Conservation (phyloP, 2,888 invertebrate genomes). For the Limnephilus marmoratus region DNA sequence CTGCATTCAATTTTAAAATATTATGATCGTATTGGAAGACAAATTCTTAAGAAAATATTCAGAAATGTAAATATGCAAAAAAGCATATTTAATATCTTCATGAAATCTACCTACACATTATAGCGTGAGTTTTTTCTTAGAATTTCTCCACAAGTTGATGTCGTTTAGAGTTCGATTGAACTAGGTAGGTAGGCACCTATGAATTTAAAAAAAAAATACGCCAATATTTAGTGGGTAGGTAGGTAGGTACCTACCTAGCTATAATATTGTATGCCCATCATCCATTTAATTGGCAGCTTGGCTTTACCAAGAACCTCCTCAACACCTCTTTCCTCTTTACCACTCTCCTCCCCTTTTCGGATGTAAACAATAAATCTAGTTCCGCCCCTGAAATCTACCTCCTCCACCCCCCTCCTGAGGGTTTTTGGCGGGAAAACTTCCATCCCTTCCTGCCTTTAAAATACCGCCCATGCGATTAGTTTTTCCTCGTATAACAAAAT, state of each 20-base stretch:
- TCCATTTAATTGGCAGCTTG: not conserved
- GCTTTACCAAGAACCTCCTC: not conserved
- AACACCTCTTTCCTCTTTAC: conserved; percentile 3
- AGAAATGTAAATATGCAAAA: not conserved
- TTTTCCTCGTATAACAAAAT: not conserved
- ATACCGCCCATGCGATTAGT: not conserved
- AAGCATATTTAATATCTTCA: not conserved
- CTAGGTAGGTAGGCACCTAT: not conserved
- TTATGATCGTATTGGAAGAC: not conserved
- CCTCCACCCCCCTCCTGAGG: conserved; percentile 20
- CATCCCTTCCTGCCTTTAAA: conserved; percentile 2
- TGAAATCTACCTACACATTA: not conserved
- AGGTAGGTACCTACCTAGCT: not conserved
- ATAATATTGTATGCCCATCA: not conserved
- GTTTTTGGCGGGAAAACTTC: conserved; percentile 25
- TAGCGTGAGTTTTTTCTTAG: not conserved
- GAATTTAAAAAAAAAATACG: too few species aligned
- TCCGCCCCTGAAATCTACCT: conserved; percentile 25
- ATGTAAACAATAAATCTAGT: conserved; percentile 37
- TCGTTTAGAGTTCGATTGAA: not conserved
- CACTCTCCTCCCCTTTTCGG: conserved; percentile 39
- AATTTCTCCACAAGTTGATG: not conserved
- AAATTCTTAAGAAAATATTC: not conserved
- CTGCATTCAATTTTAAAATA: not conserved
- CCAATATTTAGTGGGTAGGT: not conserved